Evolutionary conservation across 2,888 invertebrate genomes (phyloP).

Genomic region (Molanna angustata): DNA sequence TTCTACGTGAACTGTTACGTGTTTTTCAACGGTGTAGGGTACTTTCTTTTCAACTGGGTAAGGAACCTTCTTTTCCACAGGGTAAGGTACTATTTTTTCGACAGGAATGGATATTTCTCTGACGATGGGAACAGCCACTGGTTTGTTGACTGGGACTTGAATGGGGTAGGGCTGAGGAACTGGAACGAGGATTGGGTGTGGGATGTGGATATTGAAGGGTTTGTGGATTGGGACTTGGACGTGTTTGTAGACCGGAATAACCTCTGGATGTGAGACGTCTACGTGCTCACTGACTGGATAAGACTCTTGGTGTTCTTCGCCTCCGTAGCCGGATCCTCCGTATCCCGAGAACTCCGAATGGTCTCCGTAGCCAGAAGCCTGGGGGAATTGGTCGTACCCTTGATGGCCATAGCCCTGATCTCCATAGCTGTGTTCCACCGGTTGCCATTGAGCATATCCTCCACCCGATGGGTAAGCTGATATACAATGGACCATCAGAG

Average conservation of each 20-base stretch:
- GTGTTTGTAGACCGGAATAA: constrained; percentile 66
- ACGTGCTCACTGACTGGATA: constrained; percentile 63
- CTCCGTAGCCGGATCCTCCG: constrained; percentile 38
- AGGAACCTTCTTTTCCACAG: constrained; percentile 63
- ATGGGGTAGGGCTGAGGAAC: constrained; percentile 67
- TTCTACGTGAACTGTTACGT: constrained; percentile 64
- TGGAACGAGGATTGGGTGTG: constrained; percentile 57
- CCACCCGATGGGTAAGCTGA: constrained; percentile 12
- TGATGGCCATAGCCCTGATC: constrained; percentile 5
- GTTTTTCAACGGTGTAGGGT: constrained; percentile 67
- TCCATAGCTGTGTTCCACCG: background rate
- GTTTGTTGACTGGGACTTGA: constrained; percentile 65
- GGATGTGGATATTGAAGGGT: constrained; percentile 58
- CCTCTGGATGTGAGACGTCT: constrained; percentile 66
- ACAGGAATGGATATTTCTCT: constrained; percentile 68
- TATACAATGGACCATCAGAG: background rate
- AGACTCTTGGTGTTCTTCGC: constrained; percentile 48
- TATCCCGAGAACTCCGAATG: constrained; percentile 33
- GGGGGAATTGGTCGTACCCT: constrained; percentile 20
- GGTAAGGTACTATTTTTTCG: constrained; percentile 70
- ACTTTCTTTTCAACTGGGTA: constrained; percentile 67
- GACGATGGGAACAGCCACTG: constrained; percentile 65
- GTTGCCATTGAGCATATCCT: constrained; percentile 9
- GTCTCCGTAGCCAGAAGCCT: constrained; percentile 11
- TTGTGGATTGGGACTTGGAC: constrained; percentile 63